Conservation (phyloP, 1,140 invertebrate species). For the Drosophila melanogaster region Release_6_plus_ISO1_MT NT_033777.3:10075501-10076000, state of each 20-base stretch:
- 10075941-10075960: slow-evolving; percentile 25
- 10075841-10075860: slow-evolving; percentile 39
- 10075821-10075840: slow-evolving; percentile 40
- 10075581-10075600: slow-evolving; percentile 14
- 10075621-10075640: too few relatives aligned
- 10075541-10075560: slow-evolving; percentile 66
- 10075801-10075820: neutral
- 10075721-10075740: too few relatives aligned
- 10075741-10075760: too few relatives aligned
- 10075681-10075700: too few relatives aligned
- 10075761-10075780: too few relatives aligned
- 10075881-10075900: slow-evolving; percentile 60
- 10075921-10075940: slow-evolving; percentile 37
- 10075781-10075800: too few relatives aligned
- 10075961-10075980: slow-evolving; percentile 24
- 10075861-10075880: slow-evolving; percentile 57
- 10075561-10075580: slow-evolving; percentile 56
- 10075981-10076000: slow-evolving; percentile 10
- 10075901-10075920: slow-evolving; percentile 31
- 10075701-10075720: too few relatives aligned
- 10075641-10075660: too few relatives aligned
- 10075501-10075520: slow-evolving; percentile 25
- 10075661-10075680: too few relatives aligned
- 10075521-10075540: slow-evolving; percentile 62
- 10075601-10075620: too few relatives aligned